Percentiles rank a stretch among this genome's conserved stretches.
Conservation (phyloP, 1,140 invertebrate genomes). For the Bombus balteatus region DNA sequence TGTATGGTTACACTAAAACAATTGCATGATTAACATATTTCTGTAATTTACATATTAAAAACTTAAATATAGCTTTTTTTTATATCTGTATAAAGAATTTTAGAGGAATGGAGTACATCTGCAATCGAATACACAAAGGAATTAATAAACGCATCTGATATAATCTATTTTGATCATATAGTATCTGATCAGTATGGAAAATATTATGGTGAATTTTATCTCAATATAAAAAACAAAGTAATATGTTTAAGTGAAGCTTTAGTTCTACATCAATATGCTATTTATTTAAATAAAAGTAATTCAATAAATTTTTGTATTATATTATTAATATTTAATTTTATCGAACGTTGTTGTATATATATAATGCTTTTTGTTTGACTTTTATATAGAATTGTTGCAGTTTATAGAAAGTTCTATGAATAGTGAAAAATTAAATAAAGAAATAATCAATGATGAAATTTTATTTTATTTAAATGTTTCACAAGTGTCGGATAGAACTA, state of each 20-base stretch:
- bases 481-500: neutral
- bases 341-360: neutral
- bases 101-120: conserved; percentile 63
- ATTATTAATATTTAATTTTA: conserved; percentile 5
- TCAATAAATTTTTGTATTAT: neutral
- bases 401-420: conserved; percentile 33
- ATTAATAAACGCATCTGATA: conserved; percentile 57
- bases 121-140: conserved; percentile 67
- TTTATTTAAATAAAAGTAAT: conserved; percentile 67
- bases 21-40: conserved; percentile 1
- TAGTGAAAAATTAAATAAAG: conserved; percentile 3
- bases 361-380: conserved; percentile 1
- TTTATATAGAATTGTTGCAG: conserved; percentile 43
- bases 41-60: neutral
- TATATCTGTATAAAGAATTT: conserved; percentile 52
- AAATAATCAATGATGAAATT: conserved; percentile 22
- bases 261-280: conserved; percentile 63
- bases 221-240: conserved; percentile 65
- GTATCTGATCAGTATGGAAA: conserved; percentile 54
- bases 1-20: conserved; percentile 37
- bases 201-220: conserved; percentile 73
- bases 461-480: conserved; percentile 23
- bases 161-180: conserved; percentile 69
- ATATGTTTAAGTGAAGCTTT: conserved; percentile 67
- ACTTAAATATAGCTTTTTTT: conserved; percentile 27